Base-by-base conservation (phyloP, 1,140 invertebrate species). In the Leptinotarsa defecta region DNA sequence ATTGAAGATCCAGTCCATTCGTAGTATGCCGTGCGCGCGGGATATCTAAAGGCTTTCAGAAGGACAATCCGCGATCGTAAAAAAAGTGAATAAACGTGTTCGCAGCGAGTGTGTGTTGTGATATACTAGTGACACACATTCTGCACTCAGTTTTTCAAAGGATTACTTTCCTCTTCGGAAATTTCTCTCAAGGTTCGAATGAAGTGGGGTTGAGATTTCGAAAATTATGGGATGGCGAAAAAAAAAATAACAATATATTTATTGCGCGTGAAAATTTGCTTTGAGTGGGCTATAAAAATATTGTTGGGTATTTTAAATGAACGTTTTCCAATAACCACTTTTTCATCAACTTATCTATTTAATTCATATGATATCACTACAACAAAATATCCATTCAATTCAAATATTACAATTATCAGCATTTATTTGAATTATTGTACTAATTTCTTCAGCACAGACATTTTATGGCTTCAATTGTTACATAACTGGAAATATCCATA, bases 51-150 rank as follows among this genome's bases (percentile, higher is more conserved):
- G 74, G 74, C 76, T 74, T 77, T 77, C 75, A 62, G 75, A 77
- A 77, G 52, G 52, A 69, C 64, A 20, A 61, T 71, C 52, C 15
- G 49, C 49, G 48, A 20, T 57, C n/a, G 48, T 34, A 63, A 77
- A 77, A 22, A 71, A 69, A 77, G 76, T 77, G 73, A 74, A 77
- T 75, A 77, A 24, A 77, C 73, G 76, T 77, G 76, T 62, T 77
- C 76, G 72, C 70, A 77, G 71, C 48, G 74, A 74, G 76, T 74
- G 76, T 68, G 73, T 68, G 63, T 4, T 77, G 76, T 72, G 68
- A 69, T 75, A 24, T 77, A 61, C 61, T 68, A 69, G 57, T 43
- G 49, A 67, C 76, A 52, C 4, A 61, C 65, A 24, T 15, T 34
- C 65, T 68, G 43, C 65, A 68, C n/a, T 68, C n/a, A 27, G 65